Conservation (phyloP, 2,113 vertebrate species). For the Gallinago jamesoni region DNA sequence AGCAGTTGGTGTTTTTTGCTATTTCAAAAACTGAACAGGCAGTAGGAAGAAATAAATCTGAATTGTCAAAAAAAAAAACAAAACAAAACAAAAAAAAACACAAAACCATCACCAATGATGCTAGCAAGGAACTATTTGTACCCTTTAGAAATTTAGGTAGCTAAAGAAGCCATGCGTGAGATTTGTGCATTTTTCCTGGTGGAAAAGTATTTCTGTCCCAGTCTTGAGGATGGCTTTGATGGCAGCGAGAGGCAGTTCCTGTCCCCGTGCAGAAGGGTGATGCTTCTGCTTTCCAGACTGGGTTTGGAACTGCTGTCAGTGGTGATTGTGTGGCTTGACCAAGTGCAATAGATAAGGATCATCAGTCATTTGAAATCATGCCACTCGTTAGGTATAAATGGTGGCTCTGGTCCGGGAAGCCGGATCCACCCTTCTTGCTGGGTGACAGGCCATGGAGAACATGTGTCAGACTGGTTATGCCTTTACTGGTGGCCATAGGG, state of each 20-base stretch:
- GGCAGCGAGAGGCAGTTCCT: background rate
- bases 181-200: background rate
- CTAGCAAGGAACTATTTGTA: background rate
- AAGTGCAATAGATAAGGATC: background rate
- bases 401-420: background rate
- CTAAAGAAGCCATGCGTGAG: rapidly evolving
- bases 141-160: background rate
- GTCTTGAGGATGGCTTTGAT: background rate
- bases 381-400: background rate
- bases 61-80: background rate
- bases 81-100: too few relatives aligned
- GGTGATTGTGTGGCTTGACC: background rate
- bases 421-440: background rate
- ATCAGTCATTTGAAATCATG: background rate
- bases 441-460: background rate
- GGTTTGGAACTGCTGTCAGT: background rate
- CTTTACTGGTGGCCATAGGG: background rate
- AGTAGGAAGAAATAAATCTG: background rate
- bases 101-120: background rate
- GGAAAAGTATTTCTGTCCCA: background rate
- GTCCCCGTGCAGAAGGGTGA: background rate
- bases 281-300: background rate
- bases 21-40: background rate
- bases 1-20: background rate
- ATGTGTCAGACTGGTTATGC: background rate